A percentile compares a stretch with the other conserved stretches of the same genome.
Evolutionary conservation across 2,888 invertebrate genomes (phyloP).

Genomic region (Pachymerium ferrugineum): DNA sequence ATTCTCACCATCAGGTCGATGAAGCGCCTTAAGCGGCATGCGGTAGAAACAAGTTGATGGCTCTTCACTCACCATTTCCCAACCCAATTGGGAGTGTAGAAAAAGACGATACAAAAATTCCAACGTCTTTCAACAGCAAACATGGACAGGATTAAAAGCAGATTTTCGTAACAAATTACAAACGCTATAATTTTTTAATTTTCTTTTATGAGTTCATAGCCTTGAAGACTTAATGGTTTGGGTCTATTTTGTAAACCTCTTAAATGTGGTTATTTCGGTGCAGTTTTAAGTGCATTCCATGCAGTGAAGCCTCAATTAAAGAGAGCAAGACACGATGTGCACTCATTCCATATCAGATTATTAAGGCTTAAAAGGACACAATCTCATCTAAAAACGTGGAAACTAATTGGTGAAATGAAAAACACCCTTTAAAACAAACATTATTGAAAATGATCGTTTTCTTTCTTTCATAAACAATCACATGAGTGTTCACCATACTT

Average conservation of each 20-base stretch:
- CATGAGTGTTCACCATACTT: no score
- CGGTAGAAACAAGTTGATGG: conserved; percentile 24
- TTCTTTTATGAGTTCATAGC: conserved; percentile 15
- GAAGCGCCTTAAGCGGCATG: conserved; percentile 10
- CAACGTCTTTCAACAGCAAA: background rate
- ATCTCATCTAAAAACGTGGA: no score
- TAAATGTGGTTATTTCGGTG: conserved; percentile 19
- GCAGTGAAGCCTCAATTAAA: conserved; percentile 27
- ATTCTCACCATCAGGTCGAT: conserved; percentile 18
- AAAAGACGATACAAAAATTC: background rate
- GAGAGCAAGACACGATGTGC: conserved; percentile 22
- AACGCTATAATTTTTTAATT: background rate
- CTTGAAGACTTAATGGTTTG: background rate
- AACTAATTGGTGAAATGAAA: no score
- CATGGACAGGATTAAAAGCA: background rate
- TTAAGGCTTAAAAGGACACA: no score
- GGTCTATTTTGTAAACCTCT: conserved; percentile 25
- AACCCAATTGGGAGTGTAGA: background rate
- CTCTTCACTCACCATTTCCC: conserved; percentile 9
- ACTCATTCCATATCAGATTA: conserved; percentile 12
- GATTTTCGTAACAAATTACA: background rate
- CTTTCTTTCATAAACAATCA: no score
- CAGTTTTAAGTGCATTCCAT: conserved; percentile 27
- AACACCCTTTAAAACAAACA: no score
- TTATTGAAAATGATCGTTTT: no score